Conservation (phyloP, 2,797 vertebrate genomes). For the Austrolebias charrua region DNA sequence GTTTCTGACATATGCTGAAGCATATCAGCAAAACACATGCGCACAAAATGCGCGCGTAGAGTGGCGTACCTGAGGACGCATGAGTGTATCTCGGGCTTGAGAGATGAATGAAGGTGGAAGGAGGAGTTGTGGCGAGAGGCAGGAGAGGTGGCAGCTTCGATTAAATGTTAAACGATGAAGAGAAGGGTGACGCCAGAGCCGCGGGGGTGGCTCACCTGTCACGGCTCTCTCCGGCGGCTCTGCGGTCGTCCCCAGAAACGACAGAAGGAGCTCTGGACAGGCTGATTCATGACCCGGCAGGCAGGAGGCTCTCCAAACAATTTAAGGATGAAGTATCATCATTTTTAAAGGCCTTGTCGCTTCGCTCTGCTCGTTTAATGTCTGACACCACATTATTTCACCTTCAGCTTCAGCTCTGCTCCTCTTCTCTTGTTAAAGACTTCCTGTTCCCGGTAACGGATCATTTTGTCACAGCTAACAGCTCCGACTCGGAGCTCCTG, state of each 20-base stretch:
- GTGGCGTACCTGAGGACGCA: no score
- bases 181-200: conserved; percentile 40
- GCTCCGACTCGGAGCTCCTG: neutral
- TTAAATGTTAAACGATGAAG: conserved; percentile 78
- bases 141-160: conserved; percentile 64
- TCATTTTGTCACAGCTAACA: conserved; percentile 30
- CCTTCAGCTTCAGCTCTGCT: conserved; percentile 14
- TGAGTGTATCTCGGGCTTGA: no score
- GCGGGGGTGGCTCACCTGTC: conserved; percentile 69
- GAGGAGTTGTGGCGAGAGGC: conserved; percentile 11
- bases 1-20: no score
- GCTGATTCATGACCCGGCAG: conserved; percentile 77
- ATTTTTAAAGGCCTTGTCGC: conserved; percentile 49
- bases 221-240: conserved; percentile 38
- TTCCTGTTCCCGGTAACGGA: conserved; percentile 10
- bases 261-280: conserved; percentile 57
- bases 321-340: conserved; percentile 78
- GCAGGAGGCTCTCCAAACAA: conserved; percentile 77
- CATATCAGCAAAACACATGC: no score
- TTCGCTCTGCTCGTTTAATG: conserved; percentile 47
- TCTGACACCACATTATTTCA: conserved; percentile 53
- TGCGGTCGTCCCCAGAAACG: conserved; percentile 36
- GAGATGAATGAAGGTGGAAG: conserved; percentile 50
- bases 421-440: conserved; percentile 50
- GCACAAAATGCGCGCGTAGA: no score